Evolutionary conservation across 2,888 invertebrate genomes (phyloP).

Genomic region (Meiosimyza decipiens): DNA sequence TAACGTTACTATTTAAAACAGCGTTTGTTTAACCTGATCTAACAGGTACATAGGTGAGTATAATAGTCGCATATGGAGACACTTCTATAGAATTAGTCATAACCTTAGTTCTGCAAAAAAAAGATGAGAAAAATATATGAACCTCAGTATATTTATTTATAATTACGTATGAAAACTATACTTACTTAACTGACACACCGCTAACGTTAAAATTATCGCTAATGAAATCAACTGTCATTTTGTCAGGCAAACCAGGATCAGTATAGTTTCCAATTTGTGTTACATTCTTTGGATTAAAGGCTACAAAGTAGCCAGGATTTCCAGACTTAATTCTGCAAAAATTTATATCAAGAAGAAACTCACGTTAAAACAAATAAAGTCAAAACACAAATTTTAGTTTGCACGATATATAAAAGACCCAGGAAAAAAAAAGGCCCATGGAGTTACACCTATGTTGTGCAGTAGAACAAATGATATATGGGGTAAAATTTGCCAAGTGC

Average conservation of each 20-base stretch:
- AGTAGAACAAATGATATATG: no score
- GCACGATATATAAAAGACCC: slow-evolving; percentile 1
- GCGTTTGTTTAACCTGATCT: slow-evolving; percentile 52
- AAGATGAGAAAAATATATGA: no score
- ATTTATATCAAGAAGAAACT: slow-evolving; percentile 15
- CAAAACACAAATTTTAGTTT: neutral
- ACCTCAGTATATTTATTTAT: neutral
- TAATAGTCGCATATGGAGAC: slow-evolving; percentile 73
- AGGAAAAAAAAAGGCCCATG: neutral
- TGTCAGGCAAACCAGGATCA: slow-evolving; percentile 69
- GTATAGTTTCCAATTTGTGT: slow-evolving; percentile 71
- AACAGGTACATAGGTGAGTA: slow-evolving; percentile 77
- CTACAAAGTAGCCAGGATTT: slow-evolving; percentile 80
- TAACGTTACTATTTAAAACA: neutral
- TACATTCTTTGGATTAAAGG: slow-evolving; percentile 73
- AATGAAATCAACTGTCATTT: slow-evolving; percentile 72
- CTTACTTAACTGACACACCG: slow-evolving; percentile 52
- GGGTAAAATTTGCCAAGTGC: no score
- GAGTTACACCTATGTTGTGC: no score
- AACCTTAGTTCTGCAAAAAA: slow-evolving; percentile 70
- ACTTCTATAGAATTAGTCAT: slow-evolving; percentile 71
- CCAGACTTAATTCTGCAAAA: slow-evolving; percentile 75
- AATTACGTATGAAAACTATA: slow-evolving; percentile 1
- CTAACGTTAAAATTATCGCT: slow-evolving; percentile 69
- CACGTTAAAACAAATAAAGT: slow-evolving; percentile 1